Base-by-base conservation (phyloP, 1,140 invertebrate genomes). In the Caenorhabditis latens region DNA sequence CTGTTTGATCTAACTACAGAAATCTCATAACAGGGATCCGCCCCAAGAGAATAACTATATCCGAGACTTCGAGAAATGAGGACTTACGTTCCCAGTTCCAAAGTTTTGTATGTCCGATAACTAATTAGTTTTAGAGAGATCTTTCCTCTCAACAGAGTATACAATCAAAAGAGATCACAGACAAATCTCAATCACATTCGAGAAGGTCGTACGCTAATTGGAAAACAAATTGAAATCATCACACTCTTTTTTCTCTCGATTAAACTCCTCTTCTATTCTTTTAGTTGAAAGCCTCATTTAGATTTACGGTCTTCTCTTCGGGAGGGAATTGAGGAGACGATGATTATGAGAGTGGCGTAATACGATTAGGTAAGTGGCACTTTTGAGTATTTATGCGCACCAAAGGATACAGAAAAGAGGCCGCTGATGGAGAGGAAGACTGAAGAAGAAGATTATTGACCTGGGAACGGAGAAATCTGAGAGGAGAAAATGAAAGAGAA, bases 361-460 rank as follows among this genome's bases (percentile, higher is more conserved):
- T 79, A 79, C 71, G 71, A 79, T 79, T 79, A 79, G 71, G 71
- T 79, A 79, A 79, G 71, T 79, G 71, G 46, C 71, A 79, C 71
- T 79, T 79, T 79, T 50, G 71, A 79, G 71, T 79, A 79, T 79
- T 79, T 79, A 79, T 79, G 71, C 71, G 71, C n/a, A 79, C 46
- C 42, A n/a, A 9, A 63, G 57, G 16, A 58, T 14, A 24, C 24
- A 63, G 24, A 40, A 79, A 79, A 79, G 71, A 79, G 71, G 14
- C 71, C 71, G 71, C 71, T 79, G 71, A 79, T 79, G 40, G 46
- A 79, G 71, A 50, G 71, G 40, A 19, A 8, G 67, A 46, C 16
- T 16, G 1, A 42, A 75, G 19, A 8, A 79, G n/a, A 79, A 79
- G 71, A 79, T 79, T 79, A 79, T 79, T 79, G 71, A 79, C 71